Evolutionary conservation across 1,140 invertebrate species (phyloP).

Genomic region (fruit fly (Drosophila melanogaster)): DNA sequence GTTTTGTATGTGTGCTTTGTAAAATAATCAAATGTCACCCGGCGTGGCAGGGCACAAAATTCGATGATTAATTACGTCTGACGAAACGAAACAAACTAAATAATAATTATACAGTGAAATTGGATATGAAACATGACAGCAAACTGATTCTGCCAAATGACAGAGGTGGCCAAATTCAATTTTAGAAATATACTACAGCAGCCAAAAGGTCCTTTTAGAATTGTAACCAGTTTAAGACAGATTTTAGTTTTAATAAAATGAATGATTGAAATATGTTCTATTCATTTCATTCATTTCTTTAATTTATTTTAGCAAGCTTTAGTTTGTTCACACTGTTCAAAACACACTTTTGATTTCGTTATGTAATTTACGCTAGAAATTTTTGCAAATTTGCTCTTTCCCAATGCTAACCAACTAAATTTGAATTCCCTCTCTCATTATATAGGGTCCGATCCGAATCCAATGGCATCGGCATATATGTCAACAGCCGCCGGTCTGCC

Average conservation of each 20-base stretch:
- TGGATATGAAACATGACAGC: not conserved
- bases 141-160: not conserved
- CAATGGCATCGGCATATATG: constrained; percentile 83
- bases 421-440: not conserved
- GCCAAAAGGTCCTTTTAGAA: too few relatives aligned
- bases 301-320: too few relatives aligned
- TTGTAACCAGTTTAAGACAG: too few relatives aligned
- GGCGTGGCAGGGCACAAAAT: constrained; percentile 49
- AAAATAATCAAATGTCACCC: constrained; percentile 77
- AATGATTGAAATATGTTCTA: too few relatives aligned
- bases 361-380: constrained; percentile 16
- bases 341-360: constrained; percentile 14
- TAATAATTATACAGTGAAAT: constrained; percentile 55
- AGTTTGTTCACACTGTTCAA: too few relatives aligned
- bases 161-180: too few relatives aligned
- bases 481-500: constrained; percentile 81
- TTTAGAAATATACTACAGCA: too few relatives aligned
- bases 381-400: constrained; percentile 28
- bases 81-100: constrained; percentile 44
- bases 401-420: constrained; percentile 15
- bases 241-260: too few relatives aligned
- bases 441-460: constrained; percentile 82
- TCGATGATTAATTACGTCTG: constrained; percentile 78
- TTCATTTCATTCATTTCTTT: too few relatives aligned
- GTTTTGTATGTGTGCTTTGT: constrained; percentile 19